Evolutionary conservation across 2,888 invertebrate genomes (phyloP).

Genomic region (Lottia gigantea): DNA sequence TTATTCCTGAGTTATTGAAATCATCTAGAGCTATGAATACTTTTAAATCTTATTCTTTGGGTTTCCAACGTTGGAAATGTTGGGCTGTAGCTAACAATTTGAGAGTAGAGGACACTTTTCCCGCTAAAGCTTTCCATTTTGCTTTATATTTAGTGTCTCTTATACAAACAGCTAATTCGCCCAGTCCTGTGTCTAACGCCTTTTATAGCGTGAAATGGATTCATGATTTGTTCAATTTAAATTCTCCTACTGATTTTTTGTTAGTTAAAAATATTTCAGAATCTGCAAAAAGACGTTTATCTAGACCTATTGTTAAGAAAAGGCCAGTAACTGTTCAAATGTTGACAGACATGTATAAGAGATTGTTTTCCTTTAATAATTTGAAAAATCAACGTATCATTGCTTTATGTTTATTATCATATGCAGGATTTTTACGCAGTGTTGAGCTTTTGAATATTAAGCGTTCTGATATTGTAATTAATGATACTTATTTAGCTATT

Average conservation of each 20-base stretch:
- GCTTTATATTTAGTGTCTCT: conserved; percentile 31
- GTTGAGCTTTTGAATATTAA: conserved; percentile 20
- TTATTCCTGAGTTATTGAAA: conserved; percentile 25
- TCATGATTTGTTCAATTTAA: conserved; percentile 25
- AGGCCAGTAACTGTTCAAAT: conserved; percentile 22
- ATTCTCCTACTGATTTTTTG: conserved; percentile 25
- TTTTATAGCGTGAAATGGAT: conserved; percentile 35
- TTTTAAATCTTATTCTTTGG: conserved; percentile 18
- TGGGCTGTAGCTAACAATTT: conserved; percentile 25
- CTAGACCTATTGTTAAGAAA: conserved; percentile 23
- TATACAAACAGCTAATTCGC: conserved; percentile 25
- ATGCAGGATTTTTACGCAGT: conserved; percentile 23
- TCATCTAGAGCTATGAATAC: conserved; percentile 22
- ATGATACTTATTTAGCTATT: conserved; percentile 14
- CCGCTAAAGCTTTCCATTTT: conserved; percentile 31
- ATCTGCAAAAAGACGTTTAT: conserved; percentile 22
- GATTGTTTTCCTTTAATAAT: neutral
- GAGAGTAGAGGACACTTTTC: conserved; percentile 25
- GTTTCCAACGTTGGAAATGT: conserved; percentile 27
- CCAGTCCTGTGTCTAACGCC: conserved; percentile 30
- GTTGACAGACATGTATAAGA: conserved; percentile 17
- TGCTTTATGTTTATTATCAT: conserved; percentile 15
- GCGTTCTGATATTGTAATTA: conserved; percentile 20
- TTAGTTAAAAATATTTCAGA: conserved; percentile 27
- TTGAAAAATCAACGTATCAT: conserved; percentile 17